Evolutionary conservation across 2,113 vertebrate genomes (phyloP).

Genomic region (Xerus inauris): DNA sequence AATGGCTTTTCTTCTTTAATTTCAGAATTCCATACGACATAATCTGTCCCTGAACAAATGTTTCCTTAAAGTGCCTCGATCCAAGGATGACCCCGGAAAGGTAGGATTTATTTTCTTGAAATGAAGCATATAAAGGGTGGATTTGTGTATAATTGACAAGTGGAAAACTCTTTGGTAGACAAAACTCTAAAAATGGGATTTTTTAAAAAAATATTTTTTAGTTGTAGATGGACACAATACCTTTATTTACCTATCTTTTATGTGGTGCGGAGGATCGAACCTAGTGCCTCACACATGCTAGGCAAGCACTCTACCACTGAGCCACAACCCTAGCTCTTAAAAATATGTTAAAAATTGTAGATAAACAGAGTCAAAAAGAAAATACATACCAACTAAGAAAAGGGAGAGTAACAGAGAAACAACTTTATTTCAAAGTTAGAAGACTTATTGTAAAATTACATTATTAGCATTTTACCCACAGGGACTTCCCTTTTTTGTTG

Average conservation of each 20-base stretch:
- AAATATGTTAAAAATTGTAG: neutral
- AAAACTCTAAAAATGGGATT: no score
- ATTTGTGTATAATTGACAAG: conserved; percentile 15
- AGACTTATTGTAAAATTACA: neutral
- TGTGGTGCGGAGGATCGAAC: no score
- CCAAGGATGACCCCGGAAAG: conserved; percentile 95
- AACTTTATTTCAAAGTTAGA: neutral
- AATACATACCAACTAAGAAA: neutral
- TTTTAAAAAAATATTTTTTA: no score
- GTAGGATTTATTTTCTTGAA: conserved; percentile 88
- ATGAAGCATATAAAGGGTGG: neutral
- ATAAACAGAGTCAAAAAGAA: neutral
- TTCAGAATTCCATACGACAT: conserved; percentile 96
- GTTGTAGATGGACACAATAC: no score
- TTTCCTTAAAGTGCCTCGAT: conserved; percentile 96
- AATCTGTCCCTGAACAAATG: conserved; percentile 97
- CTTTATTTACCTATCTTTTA: no score
- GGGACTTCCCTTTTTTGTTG: neutral
- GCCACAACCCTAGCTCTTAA: no score
- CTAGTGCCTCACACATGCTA: no score
- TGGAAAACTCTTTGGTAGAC: conserved; percentile 5
- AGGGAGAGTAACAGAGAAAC: neutral
- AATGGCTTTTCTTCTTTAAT: conserved; percentile 73
- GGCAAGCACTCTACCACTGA: no score
- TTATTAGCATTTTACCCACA: conserved; percentile 26